Evolutionary conservation across 2,888 invertebrate genomes (phyloP).

Genomic region (Gibbula magus): DNA sequence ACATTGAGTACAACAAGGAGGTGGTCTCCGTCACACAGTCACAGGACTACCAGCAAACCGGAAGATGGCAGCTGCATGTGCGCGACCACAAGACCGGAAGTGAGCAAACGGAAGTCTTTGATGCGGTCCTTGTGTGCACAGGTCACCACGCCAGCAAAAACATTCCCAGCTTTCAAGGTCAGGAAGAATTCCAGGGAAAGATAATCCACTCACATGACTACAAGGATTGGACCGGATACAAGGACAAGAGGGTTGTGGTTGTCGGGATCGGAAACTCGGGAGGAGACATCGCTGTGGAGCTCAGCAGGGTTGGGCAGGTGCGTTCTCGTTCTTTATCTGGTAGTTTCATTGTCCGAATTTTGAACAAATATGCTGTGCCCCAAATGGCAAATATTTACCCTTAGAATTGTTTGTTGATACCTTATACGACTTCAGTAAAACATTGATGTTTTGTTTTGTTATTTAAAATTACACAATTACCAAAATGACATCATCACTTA

Average conservation of each 20-base stretch:
- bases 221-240: slow-evolving; percentile 58
- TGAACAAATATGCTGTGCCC: no score
- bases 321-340: no score
- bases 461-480: no score
- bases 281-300: slow-evolving; percentile 76
- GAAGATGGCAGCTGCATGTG: slow-evolving; percentile 64
- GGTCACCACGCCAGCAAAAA: slow-evolving; percentile 66
- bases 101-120: slow-evolving; percentile 50
- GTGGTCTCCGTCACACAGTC: slow-evolving; percentile 48
- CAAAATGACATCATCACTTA: no score
- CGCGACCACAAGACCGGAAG: slow-evolving; percentile 52
- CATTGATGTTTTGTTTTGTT: no score
- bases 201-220: slow-evolving; percentile 68
- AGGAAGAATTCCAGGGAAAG: slow-evolving; percentile 61
- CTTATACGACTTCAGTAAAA: no score
- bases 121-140: slow-evolving; percentile 65
- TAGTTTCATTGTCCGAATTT: no score
- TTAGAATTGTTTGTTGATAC: no score
- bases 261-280: slow-evolving; percentile 78
- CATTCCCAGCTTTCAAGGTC: slow-evolving; percentile 55
- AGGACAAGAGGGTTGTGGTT: slow-evolving; percentile 74
- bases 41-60: slow-evolving; percentile 56
- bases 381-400: no score
- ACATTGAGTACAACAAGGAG: slow-evolving; percentile 67
- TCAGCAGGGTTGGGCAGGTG: slow-evolving; percentile 59